Base-by-base conservation (phyloP, 2,797 vertebrate species). In the Coreius guichenoti region DNA sequence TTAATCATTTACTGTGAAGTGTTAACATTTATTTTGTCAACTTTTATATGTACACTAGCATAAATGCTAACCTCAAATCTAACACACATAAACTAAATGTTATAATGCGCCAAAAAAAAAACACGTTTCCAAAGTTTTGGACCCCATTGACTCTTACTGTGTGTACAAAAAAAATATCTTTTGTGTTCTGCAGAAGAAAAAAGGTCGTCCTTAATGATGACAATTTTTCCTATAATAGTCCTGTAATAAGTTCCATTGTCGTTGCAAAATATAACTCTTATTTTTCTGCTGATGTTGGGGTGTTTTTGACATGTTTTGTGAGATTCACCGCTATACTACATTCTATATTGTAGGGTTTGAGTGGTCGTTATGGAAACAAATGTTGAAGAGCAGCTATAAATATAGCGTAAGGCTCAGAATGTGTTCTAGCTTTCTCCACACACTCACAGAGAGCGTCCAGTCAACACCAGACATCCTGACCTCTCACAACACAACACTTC, bases 381-480 rank as follows among this genome's bases (percentile, higher is more conserved):
- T 54, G 73, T 29, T 51, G n/a, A 49, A 47, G 33, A 69, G 47
- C 36, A 45, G 49, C 73, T 84, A 23, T 84, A 69, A 84, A 84
- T 77, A 78, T 7, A 43, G 21, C 11, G 0, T 36, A 23, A 26
- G 19, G 31, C 45, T 76, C 31, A 14, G 23, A 67, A 68, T 14
- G 45, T n/a, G 8, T 26, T 51, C 43, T 33, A 49, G 45, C 29
- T 8, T 70, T 81, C 13, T 5, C 12, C 4, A 69, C 54, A 26
- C 39, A 29, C 39, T 29, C 21, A 17, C 0, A 21, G 23, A 61
- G 17, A 65, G 54, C 4, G 26, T 82, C 45, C 31, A 67, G 72
- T 84, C 82, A 29, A 54, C 74, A 69, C 45, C 74, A 56, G 74
- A 82, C 39, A 63, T 33, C 36, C n/a, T 81, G 67, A 72, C 68